Evolutionary conservation across 92 coral and sea anemone genomes (phyloP).

Genomic region (Zoanthus sociatus): DNA sequence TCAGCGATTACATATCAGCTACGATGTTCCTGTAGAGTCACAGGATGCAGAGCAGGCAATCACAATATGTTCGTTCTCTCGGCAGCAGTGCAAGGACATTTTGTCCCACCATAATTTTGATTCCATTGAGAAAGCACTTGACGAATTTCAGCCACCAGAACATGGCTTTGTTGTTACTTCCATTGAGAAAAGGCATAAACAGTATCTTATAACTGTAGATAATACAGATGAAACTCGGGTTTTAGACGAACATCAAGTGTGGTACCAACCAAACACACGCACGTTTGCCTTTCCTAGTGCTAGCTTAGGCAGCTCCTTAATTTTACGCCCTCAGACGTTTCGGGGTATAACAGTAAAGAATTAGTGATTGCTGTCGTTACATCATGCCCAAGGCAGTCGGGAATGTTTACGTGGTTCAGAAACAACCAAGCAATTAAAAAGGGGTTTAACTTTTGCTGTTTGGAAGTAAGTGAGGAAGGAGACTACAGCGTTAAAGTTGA

Average conservation of each 20-base stretch:
- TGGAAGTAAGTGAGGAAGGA: conserved; percentile 47
- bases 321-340: conserved; percentile 39
- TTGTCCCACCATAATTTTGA: conserved; percentile 15
- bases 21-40: conserved; percentile 15
- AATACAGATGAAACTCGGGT: background rate
- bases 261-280: background rate
- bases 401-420: conserved; percentile 32
- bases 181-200: conserved; percentile 38
- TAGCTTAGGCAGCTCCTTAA: conserved; percentile 8
- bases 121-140: conserved; percentile 1
- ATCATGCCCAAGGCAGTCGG: conserved; percentile 2
- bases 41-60: conserved; percentile 25
- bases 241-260: background rate
- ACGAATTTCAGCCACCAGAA: conserved; percentile 47
- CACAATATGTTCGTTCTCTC: conserved; percentile 42
- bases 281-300: conserved; percentile 19
- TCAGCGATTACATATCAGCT: conserved; percentile 21
- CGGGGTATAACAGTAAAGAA: conserved; percentile 45
- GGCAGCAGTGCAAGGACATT: conserved; percentile 40
- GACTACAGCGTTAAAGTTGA: conserved; percentile 42
- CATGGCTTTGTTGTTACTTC: conserved; percentile 23
- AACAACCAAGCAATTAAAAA: conserved; percentile 30
- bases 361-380: conserved; percentile 39
- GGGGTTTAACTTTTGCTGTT: conserved; percentile 42
- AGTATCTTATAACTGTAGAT: conserved; percentile 43